These are phyloP conservation scores for Fundulus diaphanus DNA, from an alignment of 2,797 vertebrate species.

Conservation along the genomic window DNA sequence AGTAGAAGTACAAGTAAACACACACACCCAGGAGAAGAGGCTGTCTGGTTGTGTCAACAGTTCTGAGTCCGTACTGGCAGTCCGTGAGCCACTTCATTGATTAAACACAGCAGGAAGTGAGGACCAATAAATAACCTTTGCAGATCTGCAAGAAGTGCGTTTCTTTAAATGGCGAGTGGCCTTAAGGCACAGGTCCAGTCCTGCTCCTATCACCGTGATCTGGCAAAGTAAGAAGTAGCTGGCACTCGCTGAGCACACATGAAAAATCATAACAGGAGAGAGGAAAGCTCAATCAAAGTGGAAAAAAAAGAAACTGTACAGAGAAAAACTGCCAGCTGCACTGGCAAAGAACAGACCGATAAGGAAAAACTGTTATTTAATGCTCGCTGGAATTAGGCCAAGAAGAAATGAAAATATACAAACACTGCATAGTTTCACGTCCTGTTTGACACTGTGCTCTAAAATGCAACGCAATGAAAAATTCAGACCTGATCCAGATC, in stretches of 20 bases:
- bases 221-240: slow-evolving; percentile 22
- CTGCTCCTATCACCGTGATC: slow-evolving; percentile 7
- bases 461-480: not conserved
- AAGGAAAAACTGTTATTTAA: slow-evolving; percentile 6
- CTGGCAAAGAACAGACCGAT: slow-evolving; percentile 16
- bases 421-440: slow-evolving; percentile 8
- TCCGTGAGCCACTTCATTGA: slow-evolving; percentile 71
- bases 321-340: not conserved
- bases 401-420: not conserved
- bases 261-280: slow-evolving; percentile 29
- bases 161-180: slow-evolving; percentile 49
- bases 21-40: slow-evolving; percentile 5
- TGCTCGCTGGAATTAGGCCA: slow-evolving; percentile 13
- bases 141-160: slow-evolving; percentile 63
- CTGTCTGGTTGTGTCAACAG: slow-evolving; percentile 63
- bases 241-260: slow-evolving; percentile 9
- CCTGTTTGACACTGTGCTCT: too few species aligned
- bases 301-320: not conserved
- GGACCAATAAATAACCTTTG: slow-evolving; percentile 69
- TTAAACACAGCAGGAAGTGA: slow-evolving; percentile 71
- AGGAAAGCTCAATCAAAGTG: slow-evolving; percentile 15
- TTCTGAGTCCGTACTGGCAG: slow-evolving; percentile 52
- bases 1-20: not conserved
- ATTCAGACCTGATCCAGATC: not conserved
- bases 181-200: slow-evolving; percentile 43